Evolutionary conservation across 2,797 vertebrate species (phyloP).

Genomic region (Hemitrygon akajei): DNA sequence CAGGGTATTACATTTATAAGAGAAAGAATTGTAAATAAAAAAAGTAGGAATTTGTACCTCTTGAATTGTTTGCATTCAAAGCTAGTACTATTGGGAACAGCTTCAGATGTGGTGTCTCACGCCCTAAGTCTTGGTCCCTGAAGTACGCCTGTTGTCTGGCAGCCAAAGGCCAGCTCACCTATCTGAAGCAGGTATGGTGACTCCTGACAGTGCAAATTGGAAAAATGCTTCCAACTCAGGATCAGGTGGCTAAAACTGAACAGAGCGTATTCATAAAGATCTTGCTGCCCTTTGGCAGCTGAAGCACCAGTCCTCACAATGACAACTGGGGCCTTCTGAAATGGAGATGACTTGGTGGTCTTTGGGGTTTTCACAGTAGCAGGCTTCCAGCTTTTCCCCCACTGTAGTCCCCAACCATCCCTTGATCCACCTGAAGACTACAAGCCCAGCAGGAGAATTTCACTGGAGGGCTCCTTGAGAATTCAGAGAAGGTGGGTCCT

Average conservation of each 20-base stretch:
- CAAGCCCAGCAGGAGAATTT: background rate
- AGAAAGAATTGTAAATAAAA: conserved; percentile 4
- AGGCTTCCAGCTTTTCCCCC: no score
- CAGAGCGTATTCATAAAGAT: background rate
- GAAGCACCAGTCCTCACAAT: background rate
- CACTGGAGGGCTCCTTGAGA: background rate
- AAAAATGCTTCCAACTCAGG: background rate
- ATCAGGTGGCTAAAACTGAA: background rate
- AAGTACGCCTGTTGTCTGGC: no score
- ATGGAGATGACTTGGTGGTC: background rate
- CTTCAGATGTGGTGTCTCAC: background rate
- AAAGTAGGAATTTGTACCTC: background rate
- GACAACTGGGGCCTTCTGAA: no score
- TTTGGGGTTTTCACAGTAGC: background rate
- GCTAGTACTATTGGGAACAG: background rate
- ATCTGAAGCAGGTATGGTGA: background rate
- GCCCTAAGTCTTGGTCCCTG: no score
- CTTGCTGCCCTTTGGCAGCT: background rate
- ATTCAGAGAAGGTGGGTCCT: background rate
- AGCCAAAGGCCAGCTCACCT: background rate
- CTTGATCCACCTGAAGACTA: background rate
- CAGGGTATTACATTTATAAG: background rate
- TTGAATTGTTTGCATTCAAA: background rate
- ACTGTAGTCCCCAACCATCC: background rate
- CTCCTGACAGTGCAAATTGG: background rate